Evolutionary conservation across 2,888 invertebrate species (phyloP), one percentile per base, ranked within the genome.

Genomic region (Steinernema scapterisci): DNA sequence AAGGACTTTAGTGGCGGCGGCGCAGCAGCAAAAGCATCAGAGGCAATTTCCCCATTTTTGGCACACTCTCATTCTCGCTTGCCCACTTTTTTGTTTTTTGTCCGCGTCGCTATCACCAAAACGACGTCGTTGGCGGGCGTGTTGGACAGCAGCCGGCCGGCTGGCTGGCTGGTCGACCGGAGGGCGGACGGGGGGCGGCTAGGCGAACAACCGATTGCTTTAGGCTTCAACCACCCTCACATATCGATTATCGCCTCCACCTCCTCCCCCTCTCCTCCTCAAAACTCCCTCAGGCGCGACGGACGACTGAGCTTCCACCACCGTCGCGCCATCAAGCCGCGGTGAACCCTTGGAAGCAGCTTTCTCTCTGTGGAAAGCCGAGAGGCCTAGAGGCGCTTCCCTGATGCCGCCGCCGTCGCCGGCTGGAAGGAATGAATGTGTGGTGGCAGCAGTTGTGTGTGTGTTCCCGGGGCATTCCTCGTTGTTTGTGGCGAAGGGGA

Each of bases 201-300:
- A 48, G 19, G 19, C 5, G n/a, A 19, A 48, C 48, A 44, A 11
- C 45, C 45, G n/a, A 16, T 48, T 48, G 48, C 48, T 16, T 38
- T 38, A 38, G 38, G 38, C 38, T 38, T 38, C 63, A 9, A 25
- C 63, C 63, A 63, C 63, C 63, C 63, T 63, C 63, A 63, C 63
- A 63, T 63, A 63, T 63, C 63, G 63, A 63, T 63, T 63, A 63
- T 63, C 63, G 63, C 31, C 63, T 63, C 63, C 63, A 27, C 63
- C 63, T 63, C 63, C 63, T 38, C 31, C 63, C 63, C 63, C 38
- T 54, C 54, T 27, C 31, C 27, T 25, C 54, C 38, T 63, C 25
- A 63, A 63, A 63, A 63, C 63, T 63, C 63, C 63, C 63, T 63
- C 63, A 63, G 63, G 63, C 63, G 27, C 38, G 38, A 9, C 38